Base-by-base conservation (phyloP, 2,888 invertebrate species). In the Drosophila lutescens region DNA sequence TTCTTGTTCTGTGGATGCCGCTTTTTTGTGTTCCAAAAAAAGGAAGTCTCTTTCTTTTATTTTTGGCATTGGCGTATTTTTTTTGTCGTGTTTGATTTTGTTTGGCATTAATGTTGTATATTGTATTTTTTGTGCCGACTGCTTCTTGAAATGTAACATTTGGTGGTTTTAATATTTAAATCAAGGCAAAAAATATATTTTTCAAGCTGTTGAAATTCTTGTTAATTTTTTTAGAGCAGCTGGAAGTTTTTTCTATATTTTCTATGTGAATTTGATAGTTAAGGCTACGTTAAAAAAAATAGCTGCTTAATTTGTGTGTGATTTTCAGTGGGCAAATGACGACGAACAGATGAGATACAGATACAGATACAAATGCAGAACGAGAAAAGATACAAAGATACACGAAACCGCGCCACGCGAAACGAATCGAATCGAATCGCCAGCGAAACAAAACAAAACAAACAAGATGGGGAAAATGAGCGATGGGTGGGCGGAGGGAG, bases 221-320 rank as follows among this genome's bases (percentile, higher is more conserved):
- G 26, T 26, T 26, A 6, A 6, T 26, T 26, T 26, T 26, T 4
- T 26, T 6, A 5, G 6, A 6, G 26, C 26, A 26, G 26, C 6
- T 26, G 26, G 26, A 26, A 26, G 26, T 26, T 26, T 26, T 26
- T 26, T 6, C 26, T 26, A 26, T 6, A 26, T 26, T 26, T 26
- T 23, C 23, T 23, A 23, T 23, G 23, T 17, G 15, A 49, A 23
- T 13, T 56, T 23, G 1, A 55, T 5, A 15, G 6, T 32, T 4
- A 5, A 47, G 65, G 67, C 43, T 36, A 34, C 23, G 34, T 49
- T 32, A 5, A 46, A 8, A 49, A 58, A 26, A 59, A 70, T 69
- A 3, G 41, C 26, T 43, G 68, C 56, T 59, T 86, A 77, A 80
- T 71, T 78, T 78, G 73, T 80, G 69, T 81, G 73, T 86, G 87